These are phyloP conservation scores for Trematomus loennbergii DNA, from an alignment of 2,113 vertebrate species.

Conservation along the genomic window DNA sequence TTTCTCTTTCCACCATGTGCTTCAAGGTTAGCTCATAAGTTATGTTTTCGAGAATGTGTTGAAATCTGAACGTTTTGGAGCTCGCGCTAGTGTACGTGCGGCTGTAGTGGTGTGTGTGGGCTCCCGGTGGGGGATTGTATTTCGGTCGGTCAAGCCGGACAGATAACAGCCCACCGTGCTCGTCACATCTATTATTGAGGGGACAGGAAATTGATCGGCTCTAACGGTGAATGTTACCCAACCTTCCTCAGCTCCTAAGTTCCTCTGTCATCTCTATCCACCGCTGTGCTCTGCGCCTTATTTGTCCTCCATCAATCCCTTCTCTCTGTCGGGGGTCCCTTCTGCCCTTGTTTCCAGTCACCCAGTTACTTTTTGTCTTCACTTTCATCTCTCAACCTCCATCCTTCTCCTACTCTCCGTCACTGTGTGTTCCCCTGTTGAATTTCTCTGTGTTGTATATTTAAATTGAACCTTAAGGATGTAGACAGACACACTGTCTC, in stretches of 20 bases:
- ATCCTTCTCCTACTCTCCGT: not conserved
- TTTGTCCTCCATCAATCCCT: constrained; percentile 37
- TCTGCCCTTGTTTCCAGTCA: constrained; percentile 44
- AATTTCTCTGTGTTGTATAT: not conserved
- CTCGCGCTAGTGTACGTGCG: not conserved
- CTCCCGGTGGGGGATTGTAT: constrained; percentile 74
- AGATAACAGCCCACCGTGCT: constrained; percentile 73
- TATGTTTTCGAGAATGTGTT: constrained; percentile 14
- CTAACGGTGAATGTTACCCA: constrained; percentile 65
- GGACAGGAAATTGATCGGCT: constrained; percentile 78
- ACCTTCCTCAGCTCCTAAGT: constrained; percentile 45
- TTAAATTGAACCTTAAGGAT: constrained; percentile 17
- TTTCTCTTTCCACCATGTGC: constrained; percentile 15
- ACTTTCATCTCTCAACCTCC: constrained; percentile 15
- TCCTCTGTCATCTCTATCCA: constrained; percentile 38
- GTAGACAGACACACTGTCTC: not conserved
- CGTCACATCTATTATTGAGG: constrained; percentile 83
- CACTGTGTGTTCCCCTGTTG: not conserved
- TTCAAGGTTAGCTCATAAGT: constrained; percentile 52
- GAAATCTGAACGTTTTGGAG: constrained; percentile 15
- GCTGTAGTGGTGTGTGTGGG: constrained; percentile 22
- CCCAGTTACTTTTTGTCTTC: constrained; percentile 24
- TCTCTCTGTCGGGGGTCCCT: constrained; percentile 13
- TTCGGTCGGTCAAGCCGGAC: constrained; percentile 72
- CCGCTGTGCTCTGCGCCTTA: constrained; percentile 29